Conservation (phyloP, 1,140 invertebrate species). For the Pseudomyrmex flavicornis region DNA sequence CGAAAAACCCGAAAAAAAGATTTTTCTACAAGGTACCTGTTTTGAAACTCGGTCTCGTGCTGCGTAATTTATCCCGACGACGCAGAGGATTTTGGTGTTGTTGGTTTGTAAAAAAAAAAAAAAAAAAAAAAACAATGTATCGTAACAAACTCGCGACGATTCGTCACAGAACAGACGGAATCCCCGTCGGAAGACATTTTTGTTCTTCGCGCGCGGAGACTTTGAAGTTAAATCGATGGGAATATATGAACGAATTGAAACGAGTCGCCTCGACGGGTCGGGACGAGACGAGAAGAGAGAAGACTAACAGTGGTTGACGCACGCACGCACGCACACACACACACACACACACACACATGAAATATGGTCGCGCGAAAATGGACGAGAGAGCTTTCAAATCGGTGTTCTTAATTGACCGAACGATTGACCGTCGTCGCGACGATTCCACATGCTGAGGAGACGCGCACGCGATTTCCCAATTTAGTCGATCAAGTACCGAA, state of each 20-base stretch:
- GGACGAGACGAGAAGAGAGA: neutral
- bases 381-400: constrained; percentile 61
- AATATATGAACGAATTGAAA: constrained; percentile 73
- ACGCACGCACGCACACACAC: too few species aligned
- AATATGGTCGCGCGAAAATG: constrained; percentile 71
- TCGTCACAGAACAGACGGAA: neutral
- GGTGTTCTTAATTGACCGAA: constrained; percentile 67
- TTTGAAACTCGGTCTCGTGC: too few species aligned
- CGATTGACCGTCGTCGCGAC: constrained; percentile 37
- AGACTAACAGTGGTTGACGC: constrained; percentile 11
- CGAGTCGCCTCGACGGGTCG: constrained; percentile 11
- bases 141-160: neutral
- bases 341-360: constrained; percentile 58
- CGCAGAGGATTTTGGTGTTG: too few species aligned
- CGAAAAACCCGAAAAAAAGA: too few species aligned
- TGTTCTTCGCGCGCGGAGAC: constrained; percentile 47
- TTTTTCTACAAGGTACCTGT: too few species aligned
- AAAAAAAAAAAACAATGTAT: neutral
- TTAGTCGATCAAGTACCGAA: neutral
- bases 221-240: constrained; percentile 79
- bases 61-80: too few species aligned
- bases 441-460: neutral
- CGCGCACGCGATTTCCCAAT: constrained; percentile 2
- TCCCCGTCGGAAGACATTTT: constrained; percentile 1
- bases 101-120: too few species aligned